phyloP scores from a whole-genome alignment of 2,888 invertebrate genomes.

The Venusia cambrica region DNA sequence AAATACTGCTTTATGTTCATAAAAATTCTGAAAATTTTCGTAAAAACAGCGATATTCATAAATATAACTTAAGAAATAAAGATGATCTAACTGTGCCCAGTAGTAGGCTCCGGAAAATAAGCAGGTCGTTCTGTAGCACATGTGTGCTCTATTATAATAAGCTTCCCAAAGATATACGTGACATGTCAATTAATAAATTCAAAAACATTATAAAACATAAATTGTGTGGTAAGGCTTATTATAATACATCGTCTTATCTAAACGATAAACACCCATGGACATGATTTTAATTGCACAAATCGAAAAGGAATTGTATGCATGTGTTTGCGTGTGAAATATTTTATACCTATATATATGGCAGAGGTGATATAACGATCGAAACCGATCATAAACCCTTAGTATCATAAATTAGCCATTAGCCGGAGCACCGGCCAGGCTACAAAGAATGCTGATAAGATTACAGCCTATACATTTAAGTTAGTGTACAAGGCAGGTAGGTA shows the following conservation, averaged over 20 bases:
- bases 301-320: conserved; percentile 28
- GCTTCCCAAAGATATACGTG: too few relatives aligned
- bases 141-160: too few relatives aligned
- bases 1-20: too few relatives aligned
- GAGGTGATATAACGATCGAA: conserved; percentile 21
- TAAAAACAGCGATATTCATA: too few relatives aligned
- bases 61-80: too few relatives aligned
- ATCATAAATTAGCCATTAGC: conserved; percentile 26
- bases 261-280: conserved; percentile 22
- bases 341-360: conserved; percentile 16
- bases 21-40: too few relatives aligned
- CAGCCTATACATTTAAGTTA: conserved; percentile 26
- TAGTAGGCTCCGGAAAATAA: too few relatives aligned
- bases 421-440: conserved; percentile 16
- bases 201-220: too few relatives aligned
- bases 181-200: too few relatives aligned
- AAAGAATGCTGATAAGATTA: conserved; percentile 28
- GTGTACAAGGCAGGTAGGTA: conserved; percentile 29
- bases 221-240: conserved; percentile 24
- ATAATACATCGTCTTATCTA: conserved; percentile 28
- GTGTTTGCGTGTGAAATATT: conserved; percentile 12
- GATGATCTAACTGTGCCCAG: too few relatives aligned
- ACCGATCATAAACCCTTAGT: conserved; percentile 15
- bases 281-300: conserved; percentile 27
- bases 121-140: too few relatives aligned